Evolutionary conservation across 2,797 vertebrate genomes (phyloP).

Genomic region (Hylomyscus alleni): DNA sequence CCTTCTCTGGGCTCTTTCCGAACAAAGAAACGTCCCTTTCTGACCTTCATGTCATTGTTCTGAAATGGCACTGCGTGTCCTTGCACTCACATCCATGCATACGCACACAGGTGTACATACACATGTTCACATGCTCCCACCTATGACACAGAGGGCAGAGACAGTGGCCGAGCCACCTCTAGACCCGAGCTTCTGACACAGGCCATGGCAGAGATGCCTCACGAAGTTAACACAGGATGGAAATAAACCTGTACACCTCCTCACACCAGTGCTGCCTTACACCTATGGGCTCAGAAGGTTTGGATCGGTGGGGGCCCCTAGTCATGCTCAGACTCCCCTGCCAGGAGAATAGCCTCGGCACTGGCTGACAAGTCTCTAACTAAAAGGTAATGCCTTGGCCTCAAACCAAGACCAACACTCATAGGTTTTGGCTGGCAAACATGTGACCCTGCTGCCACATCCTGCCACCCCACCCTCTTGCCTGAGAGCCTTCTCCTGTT

Average conservation of each 20-base stretch:
- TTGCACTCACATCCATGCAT: fast-evolving
- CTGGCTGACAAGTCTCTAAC: not conserved
- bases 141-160: not conserved
- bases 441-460: not conserved
- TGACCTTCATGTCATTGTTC: not conserved
- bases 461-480: not conserved
- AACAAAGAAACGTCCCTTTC: not conserved
- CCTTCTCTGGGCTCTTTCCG: not conserved
- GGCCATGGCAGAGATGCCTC: not conserved
- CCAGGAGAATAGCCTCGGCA: not conserved
- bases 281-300: not conserved
- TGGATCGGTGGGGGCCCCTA: fast-evolving
- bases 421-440: not conserved
- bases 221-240: not conserved
- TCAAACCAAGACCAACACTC: not conserved
- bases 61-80: not conserved
- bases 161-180: not conserved
- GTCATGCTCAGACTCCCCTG: not conserved
- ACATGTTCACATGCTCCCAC: no score
- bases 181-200: not conserved
- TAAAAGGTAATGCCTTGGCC: not conserved
- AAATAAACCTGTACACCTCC: not conserved
- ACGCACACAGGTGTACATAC: fast-evolving
- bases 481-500: not conserved
- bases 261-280: not conserved